These are phyloP conservation scores for Sisor rabdophorus DNA, from an alignment of 2,113 vertebrate genomes.

Conservation along the genomic window DNA sequence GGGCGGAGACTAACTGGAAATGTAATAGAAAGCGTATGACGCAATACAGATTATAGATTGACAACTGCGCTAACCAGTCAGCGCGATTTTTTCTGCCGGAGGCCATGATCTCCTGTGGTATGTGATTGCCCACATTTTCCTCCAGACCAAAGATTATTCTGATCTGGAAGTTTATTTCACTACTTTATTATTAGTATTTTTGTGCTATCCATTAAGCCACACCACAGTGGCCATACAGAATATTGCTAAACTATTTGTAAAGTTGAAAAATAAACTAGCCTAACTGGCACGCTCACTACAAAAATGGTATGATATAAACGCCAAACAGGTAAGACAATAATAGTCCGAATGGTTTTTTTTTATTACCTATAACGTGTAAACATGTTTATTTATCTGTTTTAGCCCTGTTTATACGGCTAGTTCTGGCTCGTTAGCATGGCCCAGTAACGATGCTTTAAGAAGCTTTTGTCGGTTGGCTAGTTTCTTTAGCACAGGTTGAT, in stretches of 20 bases:
- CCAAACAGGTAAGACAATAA: not conserved
- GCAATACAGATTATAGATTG: conserved; percentile 6
- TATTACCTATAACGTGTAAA: not conserved
- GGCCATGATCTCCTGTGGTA: not conserved
- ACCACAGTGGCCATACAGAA: no score
- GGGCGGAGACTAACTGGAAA: conserved; percentile 51
- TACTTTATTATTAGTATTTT: not conserved
- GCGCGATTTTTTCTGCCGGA: not conserved
- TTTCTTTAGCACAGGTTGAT: not conserved
- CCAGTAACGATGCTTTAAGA: not conserved
- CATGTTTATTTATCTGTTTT: not conserved
- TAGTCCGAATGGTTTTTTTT: not conserved
- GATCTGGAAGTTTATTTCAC: not conserved
- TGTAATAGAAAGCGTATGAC: conserved; percentile 24
- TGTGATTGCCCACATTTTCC: not conserved
- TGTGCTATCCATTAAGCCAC: no score
- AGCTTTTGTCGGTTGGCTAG: not conserved
- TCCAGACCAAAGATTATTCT: not conserved
- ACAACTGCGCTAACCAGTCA: conserved; percentile 26
- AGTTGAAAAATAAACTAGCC: not conserved
- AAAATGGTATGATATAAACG: not conserved
- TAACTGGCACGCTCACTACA: not conserved
- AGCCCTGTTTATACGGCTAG: no score
- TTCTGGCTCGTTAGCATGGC: not conserved
- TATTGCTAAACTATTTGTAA: no score